phyloP scores from a whole-genome alignment of 2,797 vertebrate genomes.

The Tympanoctomys barrerae region DNA sequence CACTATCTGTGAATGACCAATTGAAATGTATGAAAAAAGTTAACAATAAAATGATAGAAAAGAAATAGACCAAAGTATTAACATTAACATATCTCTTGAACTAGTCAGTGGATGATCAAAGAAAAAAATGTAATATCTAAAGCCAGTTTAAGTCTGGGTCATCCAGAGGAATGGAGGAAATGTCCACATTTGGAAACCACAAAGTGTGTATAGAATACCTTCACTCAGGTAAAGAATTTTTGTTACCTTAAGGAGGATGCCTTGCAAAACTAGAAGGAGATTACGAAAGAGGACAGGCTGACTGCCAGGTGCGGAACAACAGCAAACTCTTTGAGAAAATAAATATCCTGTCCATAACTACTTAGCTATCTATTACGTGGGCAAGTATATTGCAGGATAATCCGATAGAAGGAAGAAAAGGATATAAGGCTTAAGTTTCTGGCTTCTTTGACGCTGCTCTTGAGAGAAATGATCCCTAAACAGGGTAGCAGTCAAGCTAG shows the following conservation, averaged over 20 bases:
- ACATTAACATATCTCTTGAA: background rate
- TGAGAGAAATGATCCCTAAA: background rate
- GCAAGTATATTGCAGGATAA: slow-evolving; percentile 42
- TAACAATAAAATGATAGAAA: slow-evolving; percentile 34
- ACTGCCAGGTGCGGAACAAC: slow-evolving; percentile 22
- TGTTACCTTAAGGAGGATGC: background rate
- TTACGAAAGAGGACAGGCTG: background rate
- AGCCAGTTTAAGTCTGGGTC: background rate
- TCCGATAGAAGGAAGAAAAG: background rate
- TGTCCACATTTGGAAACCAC: background rate
- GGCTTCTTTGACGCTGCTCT: slow-evolving; percentile 5
- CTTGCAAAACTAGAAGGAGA: background rate
- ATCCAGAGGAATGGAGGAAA: background rate
- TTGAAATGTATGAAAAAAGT: slow-evolving; percentile 38
- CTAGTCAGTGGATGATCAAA: background rate
- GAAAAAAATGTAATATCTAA: background rate
- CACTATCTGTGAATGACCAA: background rate
- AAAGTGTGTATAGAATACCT: background rate
- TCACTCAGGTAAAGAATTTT: background rate
- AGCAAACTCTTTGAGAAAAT: slow-evolving; percentile 46
- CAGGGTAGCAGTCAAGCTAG: background rate
- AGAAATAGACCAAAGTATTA: background rate
- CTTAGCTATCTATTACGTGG: slow-evolving; percentile 35
- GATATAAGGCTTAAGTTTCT: slow-evolving; percentile 19
- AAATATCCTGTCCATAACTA: slow-evolving; percentile 55